Conservation (phyloP, 2,113 vertebrate species). For the Semicossyphus pulcher region DNA sequence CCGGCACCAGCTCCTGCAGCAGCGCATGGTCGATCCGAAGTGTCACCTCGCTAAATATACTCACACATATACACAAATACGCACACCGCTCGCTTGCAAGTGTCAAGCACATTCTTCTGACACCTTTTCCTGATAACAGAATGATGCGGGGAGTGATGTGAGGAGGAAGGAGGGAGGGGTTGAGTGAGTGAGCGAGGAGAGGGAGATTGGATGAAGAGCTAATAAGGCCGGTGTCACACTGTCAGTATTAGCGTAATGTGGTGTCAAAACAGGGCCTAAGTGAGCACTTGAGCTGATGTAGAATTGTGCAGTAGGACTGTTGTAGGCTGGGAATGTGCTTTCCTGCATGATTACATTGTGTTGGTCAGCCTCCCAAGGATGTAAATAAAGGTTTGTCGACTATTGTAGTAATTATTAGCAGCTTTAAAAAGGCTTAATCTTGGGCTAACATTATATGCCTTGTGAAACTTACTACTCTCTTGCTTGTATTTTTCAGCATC, state of each 20-base stretch:
- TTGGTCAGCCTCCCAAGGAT: not conserved
- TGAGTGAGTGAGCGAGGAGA: slow-evolving; percentile 3
- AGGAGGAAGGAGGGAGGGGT: not conserved
- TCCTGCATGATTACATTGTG: not conserved
- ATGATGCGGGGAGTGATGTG: slow-evolving; percentile 51
- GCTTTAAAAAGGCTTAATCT: not conserved
- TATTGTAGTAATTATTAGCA: not conserved
- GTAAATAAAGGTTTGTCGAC: not conserved
- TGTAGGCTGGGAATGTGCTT: slow-evolving; percentile 6
- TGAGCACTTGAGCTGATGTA: slow-evolving; percentile 22
- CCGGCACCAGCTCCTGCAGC: slow-evolving; percentile 42
- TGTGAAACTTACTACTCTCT: no score
- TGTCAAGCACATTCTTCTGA: slow-evolving; percentile 64
- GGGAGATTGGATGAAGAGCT: slow-evolving; percentile 31
- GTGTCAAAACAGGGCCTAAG: slow-evolving; percentile 50
- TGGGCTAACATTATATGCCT: not conserved
- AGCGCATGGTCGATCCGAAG: slow-evolving; percentile 61
- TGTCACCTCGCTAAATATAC: slow-evolving; percentile 73
- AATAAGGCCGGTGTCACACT: slow-evolving; percentile 45
- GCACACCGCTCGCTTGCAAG: slow-evolving; percentile 27
- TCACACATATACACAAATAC: slow-evolving; percentile 26
- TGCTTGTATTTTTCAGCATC: not conserved
- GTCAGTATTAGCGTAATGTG: slow-evolving; percentile 38
- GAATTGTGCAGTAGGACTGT: not conserved
- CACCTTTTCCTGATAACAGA: slow-evolving; percentile 65